phyloP scores from a whole-genome alignment of 2,113 vertebrate genomes.

The Echinops telfairi region DNA sequence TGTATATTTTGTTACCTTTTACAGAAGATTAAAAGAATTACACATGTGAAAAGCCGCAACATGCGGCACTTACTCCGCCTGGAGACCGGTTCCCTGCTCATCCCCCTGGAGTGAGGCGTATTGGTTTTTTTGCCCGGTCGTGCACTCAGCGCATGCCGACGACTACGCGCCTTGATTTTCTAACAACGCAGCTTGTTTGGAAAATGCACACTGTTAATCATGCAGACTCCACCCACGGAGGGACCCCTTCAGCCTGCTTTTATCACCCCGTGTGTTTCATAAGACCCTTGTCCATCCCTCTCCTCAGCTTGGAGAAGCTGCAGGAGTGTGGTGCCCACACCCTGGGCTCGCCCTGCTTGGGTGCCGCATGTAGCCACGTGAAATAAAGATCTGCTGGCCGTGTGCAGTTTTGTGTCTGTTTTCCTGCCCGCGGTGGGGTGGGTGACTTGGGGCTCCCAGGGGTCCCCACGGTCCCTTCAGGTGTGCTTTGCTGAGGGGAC shows the following conservation, averaged over 20 bases:
- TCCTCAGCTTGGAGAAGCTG: not conserved
- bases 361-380: not conserved
- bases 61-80: constrained; percentile 81
- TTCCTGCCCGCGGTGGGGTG: accelerated
- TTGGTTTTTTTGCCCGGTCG: constrained; percentile 85
- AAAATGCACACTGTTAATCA: constrained; percentile 50
- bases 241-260: constrained; percentile 65
- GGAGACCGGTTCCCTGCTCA: constrained; percentile 63
- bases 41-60: constrained; percentile 83
- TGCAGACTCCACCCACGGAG: constrained; percentile 81
- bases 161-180: constrained; percentile 76
- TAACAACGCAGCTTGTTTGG: constrained; percentile 81
- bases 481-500: not conserved
- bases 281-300: constrained; percentile 66
- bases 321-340: no score
- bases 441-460: not conserved
- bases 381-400: constrained; percentile 84
- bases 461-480: no score
- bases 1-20: constrained; percentile 97
- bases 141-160: constrained; percentile 54
- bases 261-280: constrained; percentile 72
- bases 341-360: constrained; percentile 66
- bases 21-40: constrained; percentile 87
- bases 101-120: constrained; percentile 78
- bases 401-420: constrained; percentile 20